phyloP scores from a whole-genome alignment of 2,797 vertebrate species.

The Heteromormyrus szaboi region DNA sequence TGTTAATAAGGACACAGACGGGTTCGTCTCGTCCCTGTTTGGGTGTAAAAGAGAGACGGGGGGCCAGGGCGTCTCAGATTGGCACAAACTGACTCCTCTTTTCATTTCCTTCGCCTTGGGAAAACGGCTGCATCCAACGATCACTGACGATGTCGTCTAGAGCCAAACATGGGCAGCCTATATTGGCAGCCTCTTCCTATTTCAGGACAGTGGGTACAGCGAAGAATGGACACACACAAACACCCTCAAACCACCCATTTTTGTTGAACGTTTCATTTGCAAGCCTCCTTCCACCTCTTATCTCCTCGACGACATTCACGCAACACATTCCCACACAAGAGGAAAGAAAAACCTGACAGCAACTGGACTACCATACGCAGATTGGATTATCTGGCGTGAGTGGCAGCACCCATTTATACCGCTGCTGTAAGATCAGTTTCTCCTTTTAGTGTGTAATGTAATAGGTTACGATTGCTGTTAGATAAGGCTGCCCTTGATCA shows the following conservation, averaged over 20 bases:
- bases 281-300: background rate
- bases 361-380: background rate
- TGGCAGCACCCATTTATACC: background rate
- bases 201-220: background rate
- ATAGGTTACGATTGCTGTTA: constrained; percentile 9
- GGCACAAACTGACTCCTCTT: constrained; percentile 59
- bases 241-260: background rate
- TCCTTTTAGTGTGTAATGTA: background rate
- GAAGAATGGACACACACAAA: background rate
- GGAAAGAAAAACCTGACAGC: background rate
- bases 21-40: constrained; percentile 46
- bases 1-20: constrained; percentile 68
- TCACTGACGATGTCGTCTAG: background rate
- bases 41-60: constrained; percentile 62
- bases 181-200: background rate
- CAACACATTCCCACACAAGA: background rate
- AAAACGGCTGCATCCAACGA: background rate
- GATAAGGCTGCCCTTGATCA: background rate
- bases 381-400: background rate
- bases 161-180: too few relatives aligned
- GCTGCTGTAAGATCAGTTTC: background rate
- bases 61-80: constrained; percentile 54
- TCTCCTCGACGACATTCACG: background rate
- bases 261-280: background rate
- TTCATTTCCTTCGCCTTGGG: constrained; percentile 55